phyloP scores from a whole-genome alignment of 2,113 vertebrate genomes.

The Bubalus kerabau region DNA sequence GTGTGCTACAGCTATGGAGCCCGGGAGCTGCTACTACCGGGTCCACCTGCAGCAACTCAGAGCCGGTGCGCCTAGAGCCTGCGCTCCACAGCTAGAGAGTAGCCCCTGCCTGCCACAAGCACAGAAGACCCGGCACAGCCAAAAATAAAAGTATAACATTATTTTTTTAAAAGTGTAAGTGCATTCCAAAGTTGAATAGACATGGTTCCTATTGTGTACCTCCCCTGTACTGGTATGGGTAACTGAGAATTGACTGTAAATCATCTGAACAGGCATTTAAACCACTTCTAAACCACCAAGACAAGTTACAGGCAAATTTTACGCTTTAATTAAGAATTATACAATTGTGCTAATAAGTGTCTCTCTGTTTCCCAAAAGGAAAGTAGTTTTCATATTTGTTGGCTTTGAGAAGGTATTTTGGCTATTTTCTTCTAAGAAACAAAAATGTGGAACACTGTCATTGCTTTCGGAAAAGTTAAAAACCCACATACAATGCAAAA shows the following conservation, averaged over 20 bases:
- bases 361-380: not conserved
- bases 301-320: not conserved
- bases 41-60: not conserved
- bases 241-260: not conserved
- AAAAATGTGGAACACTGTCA: not conserved
- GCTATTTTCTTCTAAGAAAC: slow-evolving; percentile 1
- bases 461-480: slow-evolving; percentile 16
- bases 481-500: not conserved
- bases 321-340: not conserved
- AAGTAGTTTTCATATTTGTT: not conserved
- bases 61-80: not conserved
- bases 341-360: not conserved
- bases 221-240: not conserved
- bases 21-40: not conserved
- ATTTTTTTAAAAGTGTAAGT: not conserved
- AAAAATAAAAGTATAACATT: not conserved
- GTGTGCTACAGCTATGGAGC: not conserved
- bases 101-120: not conserved
- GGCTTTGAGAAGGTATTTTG: not conserved
- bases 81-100: not conserved
- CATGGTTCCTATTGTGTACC: not conserved
- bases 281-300: not conserved
- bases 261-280: not conserved
- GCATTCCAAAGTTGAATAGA: not conserved
- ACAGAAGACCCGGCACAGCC: not conserved